Base-by-base conservation (phyloP, 2,797 vertebrate species). In the Phoeniculus purpureus region DNA sequence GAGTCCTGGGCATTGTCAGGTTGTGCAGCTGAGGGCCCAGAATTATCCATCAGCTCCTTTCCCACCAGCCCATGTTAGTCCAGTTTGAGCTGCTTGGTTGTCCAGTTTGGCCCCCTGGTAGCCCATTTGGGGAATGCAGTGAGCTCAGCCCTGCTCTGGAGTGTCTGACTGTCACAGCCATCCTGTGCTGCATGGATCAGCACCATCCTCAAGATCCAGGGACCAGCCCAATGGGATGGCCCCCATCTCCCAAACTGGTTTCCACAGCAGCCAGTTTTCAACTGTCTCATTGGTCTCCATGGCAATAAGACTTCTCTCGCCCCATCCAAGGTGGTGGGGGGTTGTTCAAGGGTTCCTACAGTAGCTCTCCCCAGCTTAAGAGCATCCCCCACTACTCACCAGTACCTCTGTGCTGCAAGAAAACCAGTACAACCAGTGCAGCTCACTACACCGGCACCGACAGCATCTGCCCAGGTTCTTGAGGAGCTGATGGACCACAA, bases 131-230 rank as follows among this genome's bases (percentile, higher is more conserved):
- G 27, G 60, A 23, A 10, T 25, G 23, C 34, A 48, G 29, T 1
- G 4, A 12, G 14, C 40, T 58, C 58, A 80, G 17, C 21, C 22
- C 34, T 32, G 45, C 23, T 59, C 48, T 67, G 61, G 37, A 71
- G 51, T 64, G 40, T 12, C 48, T 0, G 0, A 1, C 31, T 2
- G 1, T 7, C 71, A 17, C 45, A 54, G 12, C 23, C 65, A 32
- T 11, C 58, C 83, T 47, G 10, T 1, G 6, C 21, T 5, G 5
- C n/a, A 1, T 0, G 11, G 50, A 27, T 47, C 61, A 51, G 12
- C 70, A 6, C 59, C 2, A 0, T 61, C 50, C 40, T 26, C 80
- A 32, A 0, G 1, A 5, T 14, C 25, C 1, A 0, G 27, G 31
- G 27, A 48, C 40, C 48, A 19, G 47, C 22, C 58, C 1, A 1